Evolutionary conservation across 2,888 invertebrate genomes (phyloP), one percentile per base, ranked within the genome.

Genomic region (Parnassius orleans): DNA sequence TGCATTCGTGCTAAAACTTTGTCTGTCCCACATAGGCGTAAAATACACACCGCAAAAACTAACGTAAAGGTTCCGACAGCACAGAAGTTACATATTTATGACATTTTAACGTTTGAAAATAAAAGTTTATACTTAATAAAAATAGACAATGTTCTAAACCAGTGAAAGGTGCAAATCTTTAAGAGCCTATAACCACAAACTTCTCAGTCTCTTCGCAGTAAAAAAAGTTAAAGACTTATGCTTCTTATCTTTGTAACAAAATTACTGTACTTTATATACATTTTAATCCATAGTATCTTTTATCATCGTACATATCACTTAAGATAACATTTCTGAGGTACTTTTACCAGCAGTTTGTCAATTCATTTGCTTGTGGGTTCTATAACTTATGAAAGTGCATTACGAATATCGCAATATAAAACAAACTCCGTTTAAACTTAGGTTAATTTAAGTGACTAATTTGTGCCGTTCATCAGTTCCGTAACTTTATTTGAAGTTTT

Each of bases 91-190:
- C 24, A 15, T 54, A 14, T 60, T 64, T 57, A 57, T 61, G 50
- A 41, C 46, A 14, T 60, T 60, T 60, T 56, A 60, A 59, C 55
- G 60, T 60, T 60, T 56, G 68, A 79, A 78, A 83, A 78, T 79
- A 76, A 84, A 80, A 79, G 74, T 80, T 75, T 63, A 78, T 75
- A 73, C 70, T 66, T 68, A 76, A 78, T 81, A 81, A 83, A 83
- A 73, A 78, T 81, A 83, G 82, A 82, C 80, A 84, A 84, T 79
- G 74, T 79, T 79, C 71, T 69, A 75, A 68, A 72, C 67, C 66
- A 73, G 75, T 73, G 77, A 83, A 84, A 85, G 83, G 82, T 86
- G 84, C 72, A 68, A 70, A 67, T 68, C 69, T 84, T 84, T 82
- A 83, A 70, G 80, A 73, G 69, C 57, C 41, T 58, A 14, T 58